phyloP scores from a whole-genome alignment of 2,888 invertebrate genomes.

The Patella ulyssiponensis region DNA sequence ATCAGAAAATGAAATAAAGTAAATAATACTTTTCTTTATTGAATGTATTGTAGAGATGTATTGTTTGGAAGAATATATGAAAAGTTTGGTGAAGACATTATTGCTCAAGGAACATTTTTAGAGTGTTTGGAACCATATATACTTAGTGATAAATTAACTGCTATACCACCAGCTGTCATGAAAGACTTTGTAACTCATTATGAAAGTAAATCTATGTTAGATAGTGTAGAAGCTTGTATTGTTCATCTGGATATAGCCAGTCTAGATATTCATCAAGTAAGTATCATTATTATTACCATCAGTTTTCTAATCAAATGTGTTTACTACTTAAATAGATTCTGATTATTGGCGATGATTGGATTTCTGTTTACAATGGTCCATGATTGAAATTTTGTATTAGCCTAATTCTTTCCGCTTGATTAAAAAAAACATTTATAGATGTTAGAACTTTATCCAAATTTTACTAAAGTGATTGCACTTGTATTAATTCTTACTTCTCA shows the following conservation, averaged over 20 bases:
- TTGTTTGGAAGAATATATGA: slow-evolving; percentile 78
- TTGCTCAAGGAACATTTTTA: slow-evolving; percentile 79
- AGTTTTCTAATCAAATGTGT: too few relatives aligned
- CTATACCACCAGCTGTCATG: slow-evolving; percentile 80
- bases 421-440: too few relatives aligned
- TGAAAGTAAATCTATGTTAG: slow-evolving; percentile 77
- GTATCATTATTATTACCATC: slow-evolving; percentile 8
- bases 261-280: slow-evolving; percentile 83
- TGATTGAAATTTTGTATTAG: too few relatives aligned
- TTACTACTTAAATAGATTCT: too few relatives aligned
- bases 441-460: too few relatives aligned
- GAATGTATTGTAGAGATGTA: slow-evolving; percentile 64
- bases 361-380: too few relatives aligned
- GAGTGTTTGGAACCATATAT: slow-evolving; percentile 82
- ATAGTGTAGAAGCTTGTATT: slow-evolving; percentile 81
- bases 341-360: too few relatives aligned
- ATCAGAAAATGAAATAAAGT: too few relatives aligned
- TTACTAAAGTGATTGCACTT: too few relatives aligned
- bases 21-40: too few relatives aligned
- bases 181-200: slow-evolving; percentile 82
- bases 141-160: slow-evolving; percentile 77
- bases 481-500: too few relatives aligned
- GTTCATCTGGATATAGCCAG: slow-evolving; percentile 82
- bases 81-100: slow-evolving; percentile 76
- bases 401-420: too few relatives aligned